Percentiles rank a stretch among this genome's conserved stretches.
These are phyloP conservation scores for Periplaneta americana DNA, from an alignment of 1,140 invertebrate genomes.

Conservation along the genomic window DNA sequence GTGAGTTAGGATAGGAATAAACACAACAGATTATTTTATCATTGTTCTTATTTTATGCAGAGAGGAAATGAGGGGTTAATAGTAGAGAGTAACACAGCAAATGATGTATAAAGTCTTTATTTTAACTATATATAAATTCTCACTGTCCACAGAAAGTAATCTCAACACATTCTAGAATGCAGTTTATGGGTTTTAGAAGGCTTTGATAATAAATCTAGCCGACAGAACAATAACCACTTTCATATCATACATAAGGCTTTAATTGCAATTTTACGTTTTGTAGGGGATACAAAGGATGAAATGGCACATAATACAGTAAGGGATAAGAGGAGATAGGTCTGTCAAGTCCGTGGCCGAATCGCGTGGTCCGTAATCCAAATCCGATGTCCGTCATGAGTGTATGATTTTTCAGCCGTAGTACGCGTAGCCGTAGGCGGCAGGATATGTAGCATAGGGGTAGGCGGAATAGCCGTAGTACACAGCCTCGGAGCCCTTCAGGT, in stretches of 20 bases:
- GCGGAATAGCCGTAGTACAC: neutral
- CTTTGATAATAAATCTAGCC: no score
- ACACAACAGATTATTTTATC: no score
- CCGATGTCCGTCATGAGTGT: neutral
- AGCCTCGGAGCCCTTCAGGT: slow-evolving; percentile 8
- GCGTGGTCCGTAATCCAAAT: neutral
- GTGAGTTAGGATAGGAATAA: no score
- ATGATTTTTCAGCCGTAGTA: neutral
- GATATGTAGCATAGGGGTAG: neutral
- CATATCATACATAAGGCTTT: neutral
- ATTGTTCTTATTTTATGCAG: no score
- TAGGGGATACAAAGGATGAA: neutral
- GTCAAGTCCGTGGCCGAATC: neutral
- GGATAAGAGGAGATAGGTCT: neutral
- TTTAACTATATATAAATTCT: neutral
- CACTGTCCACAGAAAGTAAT: neutral
- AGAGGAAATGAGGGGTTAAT: no score
- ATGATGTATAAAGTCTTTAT: neutral
- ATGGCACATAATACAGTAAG: neutral
- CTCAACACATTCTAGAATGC: neutral
- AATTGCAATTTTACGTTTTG: neutral
- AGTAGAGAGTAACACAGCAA: no score
- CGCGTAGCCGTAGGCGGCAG: neutral
- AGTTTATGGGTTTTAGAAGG: neutral
- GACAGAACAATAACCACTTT: neutral